Base-by-base conservation (phyloP, 2,797 vertebrate species). In the Rhabdophis nuchalis region DNA sequence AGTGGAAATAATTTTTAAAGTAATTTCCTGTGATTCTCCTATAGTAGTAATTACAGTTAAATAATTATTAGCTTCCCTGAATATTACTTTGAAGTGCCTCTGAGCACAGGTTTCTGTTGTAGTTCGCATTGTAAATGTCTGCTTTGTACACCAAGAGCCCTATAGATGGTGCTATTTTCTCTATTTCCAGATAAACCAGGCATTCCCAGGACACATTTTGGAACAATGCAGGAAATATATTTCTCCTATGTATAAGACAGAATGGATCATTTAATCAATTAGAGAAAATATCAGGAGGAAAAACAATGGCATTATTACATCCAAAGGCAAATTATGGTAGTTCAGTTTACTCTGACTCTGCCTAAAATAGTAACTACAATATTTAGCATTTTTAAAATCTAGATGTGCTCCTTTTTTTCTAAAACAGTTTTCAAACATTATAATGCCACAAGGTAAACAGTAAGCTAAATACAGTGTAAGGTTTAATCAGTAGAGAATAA, bases 1-100 rank as follows among this genome's bases (percentile, higher is more conserved):
- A 97, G 95, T 93, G 94, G 94, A 97, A 96, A 96, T 91, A 90
- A 97, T 98, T 96, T 97, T 95, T 96, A 93, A 97, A 98, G 97
- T 97, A 97, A 96, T 88, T 92, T 96, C 95, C 96, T 97, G 52
- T 94, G 94, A 95, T 95, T 94, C 95, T 92, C 94, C 96, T 96
- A 95, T 94, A 96, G 96, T 94, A 91, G 64, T 96, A 96, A 97
- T 97, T 97, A 97, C 96, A 88, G 95, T 92, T 95, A 95, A 94
- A 96, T 97, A 97, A 97, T 97, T 96, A 96, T 94, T 89, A 97
- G 93, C 95, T 96, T 93, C 53, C 58, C 90, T 25, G 96, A 64
- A 90, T 91, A 90, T 58, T 18, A 91, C 91, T 1, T 0, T 87
- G 93, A 92, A 86, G 92, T 87, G 93, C 58, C 72, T 91, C 94